Evolutionary conservation across 2,113 vertebrate genomes (phyloP).

Genomic region (Zingel zingel): DNA sequence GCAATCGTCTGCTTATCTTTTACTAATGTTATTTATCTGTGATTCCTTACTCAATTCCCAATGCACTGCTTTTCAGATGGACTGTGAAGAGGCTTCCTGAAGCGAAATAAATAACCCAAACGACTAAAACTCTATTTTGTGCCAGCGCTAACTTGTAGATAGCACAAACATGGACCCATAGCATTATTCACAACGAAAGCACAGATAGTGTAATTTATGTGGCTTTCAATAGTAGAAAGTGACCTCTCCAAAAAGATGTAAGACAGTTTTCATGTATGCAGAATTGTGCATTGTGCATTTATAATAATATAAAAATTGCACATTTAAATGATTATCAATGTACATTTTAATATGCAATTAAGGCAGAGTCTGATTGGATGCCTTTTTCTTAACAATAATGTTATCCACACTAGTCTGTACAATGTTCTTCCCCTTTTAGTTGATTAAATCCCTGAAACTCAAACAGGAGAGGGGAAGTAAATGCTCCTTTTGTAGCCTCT

Average conservation of each 20-base stretch:
- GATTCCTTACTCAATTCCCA: conserved; percentile 15
- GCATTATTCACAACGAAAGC: too few species aligned
- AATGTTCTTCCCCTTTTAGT: neutral
- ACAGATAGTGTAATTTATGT: too few species aligned
- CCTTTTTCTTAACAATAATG: neutral
- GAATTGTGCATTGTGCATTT: too few species aligned
- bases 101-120: conserved; percentile 14
- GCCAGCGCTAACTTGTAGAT: neutral
- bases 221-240: too few species aligned
- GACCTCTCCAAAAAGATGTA: too few species aligned
- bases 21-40: conserved; percentile 30
- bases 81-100: conserved; percentile 12
- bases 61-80: conserved; percentile 14
- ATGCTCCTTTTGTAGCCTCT: neutral
- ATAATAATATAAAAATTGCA: too few species aligned
- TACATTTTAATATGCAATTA: neutral
- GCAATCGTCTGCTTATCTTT: conserved; percentile 18
- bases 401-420: neutral
- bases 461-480: neutral
- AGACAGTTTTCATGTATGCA: too few species aligned
- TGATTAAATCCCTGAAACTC: neutral
- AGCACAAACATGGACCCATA: neutral
- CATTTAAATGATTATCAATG: neutral
- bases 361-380: neutral
- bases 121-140: conserved; percentile 2